phyloP scores from a whole-genome alignment of 2,797 vertebrate species.

The Atherinosoma microstoma region DNA sequence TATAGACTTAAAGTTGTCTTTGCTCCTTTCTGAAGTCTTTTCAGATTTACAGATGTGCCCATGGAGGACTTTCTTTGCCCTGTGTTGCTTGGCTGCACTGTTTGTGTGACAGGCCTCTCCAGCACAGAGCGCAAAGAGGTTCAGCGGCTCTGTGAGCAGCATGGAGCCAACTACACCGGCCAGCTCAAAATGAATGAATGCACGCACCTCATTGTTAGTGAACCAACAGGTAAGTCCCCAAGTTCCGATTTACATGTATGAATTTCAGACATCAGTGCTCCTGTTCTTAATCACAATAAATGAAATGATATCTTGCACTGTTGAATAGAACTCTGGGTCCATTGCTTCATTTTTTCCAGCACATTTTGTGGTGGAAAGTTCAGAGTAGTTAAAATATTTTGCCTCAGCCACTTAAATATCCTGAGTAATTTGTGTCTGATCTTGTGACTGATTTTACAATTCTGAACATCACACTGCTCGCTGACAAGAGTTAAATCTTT shows the following conservation, averaged over 20 bases:
- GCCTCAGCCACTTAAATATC: neutral
- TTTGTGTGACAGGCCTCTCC: conserved; percentile 94
- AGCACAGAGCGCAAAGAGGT: conserved; percentile 90
- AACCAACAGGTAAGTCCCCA: conserved; percentile 88
- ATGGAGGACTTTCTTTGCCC: conserved; percentile 89
- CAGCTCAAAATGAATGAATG: conserved; percentile 98
- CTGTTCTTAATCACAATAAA: neutral
- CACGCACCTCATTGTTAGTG: conserved; percentile 96
- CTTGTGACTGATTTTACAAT: too few species aligned
- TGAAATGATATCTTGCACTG: neutral
- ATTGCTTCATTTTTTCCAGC: neutral
- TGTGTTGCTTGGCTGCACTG: conserved; percentile 90
- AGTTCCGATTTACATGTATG: neutral
- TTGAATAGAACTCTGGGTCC: neutral
- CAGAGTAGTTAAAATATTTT: neutral
- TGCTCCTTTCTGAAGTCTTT: conserved; percentile 79
- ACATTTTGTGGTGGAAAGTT: neutral
- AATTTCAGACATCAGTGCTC: neutral
- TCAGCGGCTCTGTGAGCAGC: conserved; percentile 88
- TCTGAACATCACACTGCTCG: too few species aligned
- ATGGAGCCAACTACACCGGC: conserved; percentile 92
- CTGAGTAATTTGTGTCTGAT: neutral
- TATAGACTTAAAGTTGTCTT: neutral
- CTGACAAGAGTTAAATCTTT: too few species aligned
- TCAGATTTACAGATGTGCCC: conserved; percentile 88